Percentiles rank a stretch among this genome's conserved stretches.
Evolutionary conservation across 2,797 vertebrate species (phyloP).

Genomic region (Galaxias olidus): DNA sequence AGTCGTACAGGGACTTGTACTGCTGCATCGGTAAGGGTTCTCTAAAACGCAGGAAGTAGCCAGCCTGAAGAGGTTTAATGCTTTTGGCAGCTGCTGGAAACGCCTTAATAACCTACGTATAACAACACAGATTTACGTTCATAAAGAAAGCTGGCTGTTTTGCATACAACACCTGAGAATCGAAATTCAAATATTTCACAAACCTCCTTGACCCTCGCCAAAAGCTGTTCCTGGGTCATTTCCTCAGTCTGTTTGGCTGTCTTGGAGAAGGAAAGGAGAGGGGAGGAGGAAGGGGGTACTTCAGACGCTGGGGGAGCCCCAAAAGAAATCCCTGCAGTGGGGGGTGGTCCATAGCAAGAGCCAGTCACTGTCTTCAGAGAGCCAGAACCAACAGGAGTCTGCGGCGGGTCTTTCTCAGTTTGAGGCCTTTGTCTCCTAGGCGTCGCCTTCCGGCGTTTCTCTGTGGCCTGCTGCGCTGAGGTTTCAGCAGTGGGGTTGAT

Average conservation of each 20-base stretch:
- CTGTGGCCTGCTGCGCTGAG: not conserved
- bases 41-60: conserved; percentile 47
- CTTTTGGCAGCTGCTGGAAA: conserved; percentile 18
- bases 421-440: conserved; percentile 5
- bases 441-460: not conserved
- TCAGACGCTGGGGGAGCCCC: conserved; percentile 17
- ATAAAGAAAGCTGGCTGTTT: no score
- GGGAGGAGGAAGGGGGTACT: not conserved
- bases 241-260: conserved; percentile 21
- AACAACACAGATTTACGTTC: no score
- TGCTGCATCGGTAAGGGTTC: conserved; percentile 52
- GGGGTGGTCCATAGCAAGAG: not conserved
- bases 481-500: conserved; percentile 29
- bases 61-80: conserved; percentile 53
- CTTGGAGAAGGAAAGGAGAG: not conserved
- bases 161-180: not conserved
- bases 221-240: conserved; percentile 57
- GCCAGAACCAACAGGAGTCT: not conserved
- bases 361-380: not conserved
- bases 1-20: conserved; percentile 68
- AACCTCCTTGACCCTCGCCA: conserved; percentile 61
- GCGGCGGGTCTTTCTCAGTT: not conserved
- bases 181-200: conserved; percentile 19
- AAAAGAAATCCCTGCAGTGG: not conserved
- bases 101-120: no score